phyloP scores from a whole-genome alignment of 2,888 invertebrate genomes.

The Rotaria macrura region DNA sequence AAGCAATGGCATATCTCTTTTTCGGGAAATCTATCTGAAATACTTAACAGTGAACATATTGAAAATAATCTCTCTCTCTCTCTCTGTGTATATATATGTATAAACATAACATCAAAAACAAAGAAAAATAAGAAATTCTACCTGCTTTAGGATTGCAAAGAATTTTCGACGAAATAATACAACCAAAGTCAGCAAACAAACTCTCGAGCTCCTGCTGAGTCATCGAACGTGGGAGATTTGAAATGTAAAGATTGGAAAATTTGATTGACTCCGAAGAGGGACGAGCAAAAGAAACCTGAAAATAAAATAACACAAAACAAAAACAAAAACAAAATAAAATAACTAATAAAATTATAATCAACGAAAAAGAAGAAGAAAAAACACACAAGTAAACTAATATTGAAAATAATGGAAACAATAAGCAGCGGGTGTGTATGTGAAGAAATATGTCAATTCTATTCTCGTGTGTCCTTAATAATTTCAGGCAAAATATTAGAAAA shows the following conservation, averaged over 20 bases:
- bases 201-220: constrained; percentile 51
- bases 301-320: not conserved
- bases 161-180: constrained; percentile 51
- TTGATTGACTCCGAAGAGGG: constrained; percentile 52
- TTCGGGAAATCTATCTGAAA: too few species aligned
- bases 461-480: not conserved
- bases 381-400: not conserved
- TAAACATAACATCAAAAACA: too few species aligned
- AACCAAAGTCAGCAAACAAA: constrained; percentile 49
- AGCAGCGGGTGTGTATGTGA: not conserved
- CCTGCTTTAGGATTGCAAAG: constrained; percentile 44
- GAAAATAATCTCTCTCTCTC: too few species aligned
- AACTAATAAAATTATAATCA: too few species aligned
- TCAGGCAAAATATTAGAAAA: too few species aligned
- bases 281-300: constrained; percentile 51
- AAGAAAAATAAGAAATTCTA: not conserved
- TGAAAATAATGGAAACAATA: not conserved
- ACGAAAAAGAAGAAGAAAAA: too few species aligned
- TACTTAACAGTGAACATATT: too few species aligned
- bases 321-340: too few species aligned
- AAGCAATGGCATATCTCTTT: too few species aligned
- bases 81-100: too few species aligned
- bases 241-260: constrained; percentile 51
- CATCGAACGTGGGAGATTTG: constrained; percentile 50
- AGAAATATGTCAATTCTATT: not conserved